Percentiles rank a stretch among this genome's conserved stretches.
Evolutionary conservation across 2,113 vertebrate genomes (phyloP).

Genomic region (Calypte anna): DNA sequence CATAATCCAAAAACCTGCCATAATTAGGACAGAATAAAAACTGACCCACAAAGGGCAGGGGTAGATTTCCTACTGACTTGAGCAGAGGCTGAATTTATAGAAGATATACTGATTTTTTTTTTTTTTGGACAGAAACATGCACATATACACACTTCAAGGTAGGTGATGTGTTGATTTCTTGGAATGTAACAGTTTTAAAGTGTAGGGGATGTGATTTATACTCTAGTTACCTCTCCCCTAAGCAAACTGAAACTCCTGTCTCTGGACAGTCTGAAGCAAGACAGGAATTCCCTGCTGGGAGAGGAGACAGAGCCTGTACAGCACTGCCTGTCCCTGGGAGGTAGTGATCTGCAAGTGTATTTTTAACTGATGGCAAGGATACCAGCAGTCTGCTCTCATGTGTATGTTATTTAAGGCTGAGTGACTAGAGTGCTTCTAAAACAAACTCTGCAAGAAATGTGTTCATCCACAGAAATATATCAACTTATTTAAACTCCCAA

Average conservation of each 20-base stretch:
- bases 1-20: background rate
- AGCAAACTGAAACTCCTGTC: background rate
- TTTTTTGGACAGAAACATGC: background rate
- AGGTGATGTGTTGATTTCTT: background rate
- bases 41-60: background rate
- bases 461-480: constrained; percentile 20
- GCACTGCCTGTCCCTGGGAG: background rate
- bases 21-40: background rate
- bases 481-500: background rate
- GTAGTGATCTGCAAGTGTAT: background rate
- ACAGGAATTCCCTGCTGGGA: constrained; percentile 2
- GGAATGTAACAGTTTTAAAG: background rate
- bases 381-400: constrained; percentile 43
- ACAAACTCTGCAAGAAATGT: background rate
- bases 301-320: background rate
- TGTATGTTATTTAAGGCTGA: constrained; percentile 47
- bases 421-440: constrained; percentile 46
- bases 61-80: background rate
- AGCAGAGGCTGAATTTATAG: background rate
- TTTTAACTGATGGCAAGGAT: constrained; percentile 57
- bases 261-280: background rate
- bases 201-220: background rate
- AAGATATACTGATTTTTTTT: background rate
- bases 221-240: background rate
- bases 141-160: background rate